Conservation (phyloP, 2,113 vertebrate genomes). For the Triplophysa dalaica region DNA sequence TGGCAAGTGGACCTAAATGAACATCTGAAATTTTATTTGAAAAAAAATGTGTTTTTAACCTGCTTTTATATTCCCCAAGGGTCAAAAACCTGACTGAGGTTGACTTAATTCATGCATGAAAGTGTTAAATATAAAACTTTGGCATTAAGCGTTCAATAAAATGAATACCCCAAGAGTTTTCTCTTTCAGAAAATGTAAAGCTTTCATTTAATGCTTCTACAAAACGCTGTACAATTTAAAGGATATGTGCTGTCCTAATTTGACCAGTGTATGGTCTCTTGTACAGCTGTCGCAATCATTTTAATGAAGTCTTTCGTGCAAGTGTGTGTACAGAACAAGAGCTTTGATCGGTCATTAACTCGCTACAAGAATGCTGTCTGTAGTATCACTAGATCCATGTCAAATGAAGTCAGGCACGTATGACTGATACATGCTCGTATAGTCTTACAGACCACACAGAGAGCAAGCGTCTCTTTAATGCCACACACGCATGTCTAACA, state of each 20-base stretch:
- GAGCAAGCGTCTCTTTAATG: constrained; percentile 54
- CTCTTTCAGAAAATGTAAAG: too few relatives aligned
- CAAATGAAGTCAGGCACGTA: constrained; percentile 64
- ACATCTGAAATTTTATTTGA: too few relatives aligned
- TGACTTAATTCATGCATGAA: too few relatives aligned
- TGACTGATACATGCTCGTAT: constrained; percentile 65
- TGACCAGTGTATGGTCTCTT: constrained; percentile 10
- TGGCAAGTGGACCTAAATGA: too few relatives aligned
- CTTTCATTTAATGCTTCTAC: too few relatives aligned
- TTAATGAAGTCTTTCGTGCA: constrained; percentile 33
- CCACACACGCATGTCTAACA: constrained; percentile 54
- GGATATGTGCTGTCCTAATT: neutral
- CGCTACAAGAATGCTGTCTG: constrained; percentile 33
- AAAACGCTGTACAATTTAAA: neutral
- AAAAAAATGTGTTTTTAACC: too few relatives aligned
- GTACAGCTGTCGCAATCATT: constrained; percentile 6
- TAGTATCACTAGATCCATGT: constrained; percentile 58
- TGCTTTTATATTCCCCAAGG: too few relatives aligned
- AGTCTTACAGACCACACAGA: constrained; percentile 73
- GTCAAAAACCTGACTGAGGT: too few relatives aligned
- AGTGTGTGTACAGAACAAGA: constrained; percentile 18
- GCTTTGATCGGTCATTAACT: constrained; percentile 27
- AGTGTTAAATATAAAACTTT: too few relatives aligned
- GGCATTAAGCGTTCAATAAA: too few relatives aligned
- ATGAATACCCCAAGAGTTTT: too few relatives aligned